These are phyloP conservation scores for Somateria mollissima DNA, from an alignment of 2,797 vertebrate species.

Conservation along the genomic window DNA sequence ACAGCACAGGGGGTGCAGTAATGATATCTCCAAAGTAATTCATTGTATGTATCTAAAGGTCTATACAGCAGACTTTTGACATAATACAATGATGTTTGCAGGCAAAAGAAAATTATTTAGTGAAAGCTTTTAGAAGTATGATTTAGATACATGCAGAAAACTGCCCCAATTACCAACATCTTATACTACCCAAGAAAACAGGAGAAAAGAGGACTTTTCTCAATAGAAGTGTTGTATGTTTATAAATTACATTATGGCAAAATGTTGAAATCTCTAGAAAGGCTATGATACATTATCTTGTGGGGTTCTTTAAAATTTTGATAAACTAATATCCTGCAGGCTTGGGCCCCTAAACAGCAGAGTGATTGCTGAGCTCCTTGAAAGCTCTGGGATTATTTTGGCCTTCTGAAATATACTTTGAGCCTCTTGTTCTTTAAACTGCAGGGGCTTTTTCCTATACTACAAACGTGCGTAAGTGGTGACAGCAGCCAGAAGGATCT, in stretches of 20 bases:
- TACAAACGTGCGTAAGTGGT: background rate
- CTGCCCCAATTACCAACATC: background rate
- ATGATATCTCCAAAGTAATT: background rate
- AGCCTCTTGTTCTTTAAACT: background rate
- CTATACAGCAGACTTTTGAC: background rate
- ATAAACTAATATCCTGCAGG: background rate
- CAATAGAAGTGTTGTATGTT: background rate
- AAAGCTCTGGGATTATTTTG: background rate
- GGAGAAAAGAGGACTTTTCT: background rate
- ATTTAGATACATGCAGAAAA: conserved; percentile 13
- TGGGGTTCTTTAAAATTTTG: background rate
- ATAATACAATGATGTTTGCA: background rate
- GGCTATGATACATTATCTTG: background rate
- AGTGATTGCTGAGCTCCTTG: background rate
- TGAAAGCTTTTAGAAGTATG: background rate
- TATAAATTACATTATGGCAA: background rate
- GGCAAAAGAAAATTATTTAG: background rate
- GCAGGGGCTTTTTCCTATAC: background rate
- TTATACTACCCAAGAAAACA: background rate
- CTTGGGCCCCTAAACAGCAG: background rate
- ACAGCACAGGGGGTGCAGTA: background rate
- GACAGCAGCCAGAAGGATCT: conserved; percentile 1
- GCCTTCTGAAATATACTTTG: background rate
- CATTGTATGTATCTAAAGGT: background rate
- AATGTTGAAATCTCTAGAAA: background rate